Conservation (phyloP, 1,140 invertebrate genomes). For the Microvelia longipes region DNA sequence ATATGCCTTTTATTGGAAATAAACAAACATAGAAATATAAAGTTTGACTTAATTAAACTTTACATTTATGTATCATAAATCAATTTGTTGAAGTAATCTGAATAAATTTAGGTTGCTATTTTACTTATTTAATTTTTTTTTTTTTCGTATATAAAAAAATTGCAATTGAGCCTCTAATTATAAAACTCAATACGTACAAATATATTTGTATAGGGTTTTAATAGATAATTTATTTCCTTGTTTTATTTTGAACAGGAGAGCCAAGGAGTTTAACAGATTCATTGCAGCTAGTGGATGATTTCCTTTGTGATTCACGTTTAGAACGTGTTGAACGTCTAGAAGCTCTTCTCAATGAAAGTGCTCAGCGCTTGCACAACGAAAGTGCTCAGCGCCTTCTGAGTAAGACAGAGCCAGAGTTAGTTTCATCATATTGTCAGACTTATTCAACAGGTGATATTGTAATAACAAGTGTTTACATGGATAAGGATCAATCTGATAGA, state of each 20-base stretch:
- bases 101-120: neutral
- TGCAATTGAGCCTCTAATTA: too few relatives aligned
- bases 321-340: constrained; percentile 72
- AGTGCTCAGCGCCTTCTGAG: constrained; percentile 18
- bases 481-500: constrained; percentile 29
- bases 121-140: neutral
- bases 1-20: too few relatives aligned
- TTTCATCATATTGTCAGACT: constrained; percentile 55
- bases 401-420: neutral
- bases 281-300: constrained; percentile 76
- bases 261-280: constrained; percentile 79
- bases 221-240: too few relatives aligned
- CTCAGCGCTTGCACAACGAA: constrained; percentile 1
- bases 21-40: too few relatives aligned
- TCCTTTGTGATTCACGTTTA: constrained; percentile 64
- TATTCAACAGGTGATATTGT: constrained; percentile 85
- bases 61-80: too few relatives aligned
- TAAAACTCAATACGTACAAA: too few relatives aligned
- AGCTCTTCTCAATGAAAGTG: constrained; percentile 47
- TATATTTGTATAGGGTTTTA: too few relatives aligned
- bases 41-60: too few relatives aligned
- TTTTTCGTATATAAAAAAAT: neutral
- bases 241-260: constrained; percentile 14
- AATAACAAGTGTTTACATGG: constrained; percentile 71
- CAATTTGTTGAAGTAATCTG: too few relatives aligned